A percentile compares a stretch with the other conserved stretches of the same genome.
These are phyloP conservation scores for Leptothorax acervorum DNA, from an alignment of 2,888 invertebrate species.

Conservation along the genomic window DNA sequence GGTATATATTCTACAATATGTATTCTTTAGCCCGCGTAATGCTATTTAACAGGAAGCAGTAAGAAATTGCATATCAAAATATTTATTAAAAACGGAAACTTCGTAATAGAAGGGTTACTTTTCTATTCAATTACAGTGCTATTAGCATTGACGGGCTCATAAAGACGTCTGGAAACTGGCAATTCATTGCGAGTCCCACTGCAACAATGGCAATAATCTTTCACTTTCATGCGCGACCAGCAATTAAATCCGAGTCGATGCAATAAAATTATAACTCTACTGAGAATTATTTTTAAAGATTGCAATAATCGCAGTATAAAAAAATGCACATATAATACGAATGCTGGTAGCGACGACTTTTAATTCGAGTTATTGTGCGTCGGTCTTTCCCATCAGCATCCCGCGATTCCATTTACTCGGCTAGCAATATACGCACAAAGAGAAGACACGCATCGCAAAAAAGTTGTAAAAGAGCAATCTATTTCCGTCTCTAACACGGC, in stretches of 20 bases:
- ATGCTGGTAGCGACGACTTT: background rate
- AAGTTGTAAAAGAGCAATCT: slow-evolving; percentile 67
- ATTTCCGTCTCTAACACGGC: slow-evolving; percentile 72
- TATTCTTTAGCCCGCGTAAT: background rate
- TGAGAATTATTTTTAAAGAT: background rate
- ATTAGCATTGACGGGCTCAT: slow-evolving; percentile 38
- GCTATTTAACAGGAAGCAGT: background rate
- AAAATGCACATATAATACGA: background rate
- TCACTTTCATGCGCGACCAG: slow-evolving; percentile 31
- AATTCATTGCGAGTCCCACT: slow-evolving; percentile 24
- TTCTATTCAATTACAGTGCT: slow-evolving; percentile 37
- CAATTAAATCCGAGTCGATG: slow-evolving; percentile 40
- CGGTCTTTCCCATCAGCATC: background rate
- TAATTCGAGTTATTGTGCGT: background rate
- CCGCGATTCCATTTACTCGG: slow-evolving; percentile 18
- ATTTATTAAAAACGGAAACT: slow-evolving; percentile 36
- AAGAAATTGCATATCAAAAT: slow-evolving; percentile 21
- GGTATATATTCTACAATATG: background rate
- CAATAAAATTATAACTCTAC: slow-evolving; percentile 25
- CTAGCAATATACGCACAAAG: slow-evolving; percentile 42
- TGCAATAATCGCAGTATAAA: slow-evolving; percentile 5
- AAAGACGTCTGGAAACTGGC: slow-evolving; percentile 46
- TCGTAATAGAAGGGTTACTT: slow-evolving; percentile 9
- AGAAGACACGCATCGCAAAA: slow-evolving; percentile 52
- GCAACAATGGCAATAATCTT: slow-evolving; percentile 42